These are phyloP conservation scores for Jacana jacana DNA, from an alignment of 2,113 vertebrate genomes.

Conservation along the genomic window DNA sequence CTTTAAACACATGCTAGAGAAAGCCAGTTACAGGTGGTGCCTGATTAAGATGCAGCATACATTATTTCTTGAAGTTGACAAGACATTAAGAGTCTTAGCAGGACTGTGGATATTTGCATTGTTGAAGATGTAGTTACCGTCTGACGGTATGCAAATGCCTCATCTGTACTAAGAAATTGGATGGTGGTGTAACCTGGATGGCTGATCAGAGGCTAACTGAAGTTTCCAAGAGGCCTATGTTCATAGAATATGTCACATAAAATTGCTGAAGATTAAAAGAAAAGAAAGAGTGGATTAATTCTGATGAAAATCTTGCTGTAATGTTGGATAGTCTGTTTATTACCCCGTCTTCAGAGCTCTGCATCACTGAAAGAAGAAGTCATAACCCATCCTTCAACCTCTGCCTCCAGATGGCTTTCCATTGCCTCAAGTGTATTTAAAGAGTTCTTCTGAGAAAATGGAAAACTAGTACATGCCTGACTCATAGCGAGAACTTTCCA, in stretches of 20 bases:
- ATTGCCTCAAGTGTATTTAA: constrained; percentile 53
- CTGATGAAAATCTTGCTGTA: background rate
- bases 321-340: background rate
- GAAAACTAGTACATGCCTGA: constrained; percentile 42
- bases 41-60: background rate
- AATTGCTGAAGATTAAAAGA: background rate
- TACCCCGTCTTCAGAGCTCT: background rate
- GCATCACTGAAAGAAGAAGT: background rate
- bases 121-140: background rate
- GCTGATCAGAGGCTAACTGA: background rate
- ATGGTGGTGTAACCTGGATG: background rate
- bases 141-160: background rate
- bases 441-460: constrained; percentile 56
- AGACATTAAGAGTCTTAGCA: background rate
- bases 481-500: constrained; percentile 29
- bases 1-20: background rate
- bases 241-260: background rate
- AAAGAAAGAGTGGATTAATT: background rate
- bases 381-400: background rate
- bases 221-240: background rate
- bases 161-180: background rate
- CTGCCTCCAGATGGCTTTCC: constrained; percentile 64
- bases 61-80: background rate
- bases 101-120: background rate
- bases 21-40: background rate